Evolutionary conservation across 2,113 vertebrate genomes (phyloP).

Genomic region (Myrmecobius fasciatus): DNA sequence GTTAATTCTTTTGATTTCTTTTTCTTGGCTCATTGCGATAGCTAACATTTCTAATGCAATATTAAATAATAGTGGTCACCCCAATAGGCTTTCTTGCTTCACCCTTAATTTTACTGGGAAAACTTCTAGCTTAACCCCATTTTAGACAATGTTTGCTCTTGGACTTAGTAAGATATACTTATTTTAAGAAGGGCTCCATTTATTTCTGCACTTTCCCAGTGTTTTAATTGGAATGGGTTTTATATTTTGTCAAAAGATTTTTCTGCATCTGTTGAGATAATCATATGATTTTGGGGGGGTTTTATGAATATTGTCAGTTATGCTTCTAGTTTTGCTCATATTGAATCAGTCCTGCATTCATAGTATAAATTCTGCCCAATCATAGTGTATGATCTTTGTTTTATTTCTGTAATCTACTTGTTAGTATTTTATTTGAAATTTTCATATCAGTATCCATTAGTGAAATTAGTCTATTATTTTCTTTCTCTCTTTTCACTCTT

Average conservation of each 20-base stretch:
- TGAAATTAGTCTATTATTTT: not conserved
- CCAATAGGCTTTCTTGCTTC: no score
- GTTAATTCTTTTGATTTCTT: no score
- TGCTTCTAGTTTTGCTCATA: not conserved
- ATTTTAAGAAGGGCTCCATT: not conserved
- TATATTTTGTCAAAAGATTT: not conserved
- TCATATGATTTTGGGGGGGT: no score
- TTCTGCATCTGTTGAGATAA: not conserved
- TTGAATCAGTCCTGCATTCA: not conserved
- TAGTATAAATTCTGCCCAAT: not conserved
- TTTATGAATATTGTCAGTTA: not conserved
- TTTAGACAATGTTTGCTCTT: not conserved
- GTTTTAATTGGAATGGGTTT: not conserved
- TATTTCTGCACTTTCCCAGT: not conserved
- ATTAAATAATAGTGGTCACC: no score
- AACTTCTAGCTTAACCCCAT: no score
- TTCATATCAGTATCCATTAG: not conserved
- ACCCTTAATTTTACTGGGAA: no score
- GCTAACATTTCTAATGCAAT: no score
- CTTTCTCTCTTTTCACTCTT: not conserved
- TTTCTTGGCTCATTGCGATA: no score
- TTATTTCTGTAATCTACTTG: not conserved
- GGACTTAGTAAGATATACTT: not conserved
- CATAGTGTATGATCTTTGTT: no score
- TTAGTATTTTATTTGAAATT: not conserved